Conservation (phyloP, 2,113 vertebrate genomes). For the Microtus pennsylvanicus region DNA sequence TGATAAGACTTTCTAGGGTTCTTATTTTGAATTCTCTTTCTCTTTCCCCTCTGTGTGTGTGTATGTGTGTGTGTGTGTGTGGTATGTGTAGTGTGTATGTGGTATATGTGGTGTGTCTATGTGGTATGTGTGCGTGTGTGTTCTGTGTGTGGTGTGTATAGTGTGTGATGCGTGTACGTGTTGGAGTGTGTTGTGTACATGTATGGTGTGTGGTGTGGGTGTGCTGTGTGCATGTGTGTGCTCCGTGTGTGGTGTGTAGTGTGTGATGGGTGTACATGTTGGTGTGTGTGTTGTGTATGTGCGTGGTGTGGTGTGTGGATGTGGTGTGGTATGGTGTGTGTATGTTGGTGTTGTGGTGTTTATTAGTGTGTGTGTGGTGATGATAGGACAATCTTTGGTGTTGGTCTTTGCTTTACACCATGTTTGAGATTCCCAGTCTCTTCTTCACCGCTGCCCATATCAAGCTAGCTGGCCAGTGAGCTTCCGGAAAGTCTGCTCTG, state of each 20-base stretch:
- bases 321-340: not conserved
- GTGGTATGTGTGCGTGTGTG: not conserved
- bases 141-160: not conserved
- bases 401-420: not conserved
- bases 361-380: not conserved
- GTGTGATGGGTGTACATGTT: no score
- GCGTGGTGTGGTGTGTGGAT: not conserved
- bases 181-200: not conserved
- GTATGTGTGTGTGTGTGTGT: not conserved
- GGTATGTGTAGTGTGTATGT: not conserved
- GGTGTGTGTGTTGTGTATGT: not conserved
- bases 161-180: no score
- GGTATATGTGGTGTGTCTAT: not conserved
- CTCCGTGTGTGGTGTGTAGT: no score
- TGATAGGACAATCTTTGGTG: no score
- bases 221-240: not conserved
- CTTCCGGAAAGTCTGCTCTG: not conserved
- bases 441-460: not conserved
- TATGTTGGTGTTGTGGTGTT: not conserved
- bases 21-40: not conserved
- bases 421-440: not conserved
- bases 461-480: not conserved
- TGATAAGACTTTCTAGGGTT: not conserved
- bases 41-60: not conserved
- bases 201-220: not conserved